These are phyloP conservation scores for Syrista parreyssii DNA, from an alignment of 2,888 invertebrate genomes.

Conservation along the genomic window DNA sequence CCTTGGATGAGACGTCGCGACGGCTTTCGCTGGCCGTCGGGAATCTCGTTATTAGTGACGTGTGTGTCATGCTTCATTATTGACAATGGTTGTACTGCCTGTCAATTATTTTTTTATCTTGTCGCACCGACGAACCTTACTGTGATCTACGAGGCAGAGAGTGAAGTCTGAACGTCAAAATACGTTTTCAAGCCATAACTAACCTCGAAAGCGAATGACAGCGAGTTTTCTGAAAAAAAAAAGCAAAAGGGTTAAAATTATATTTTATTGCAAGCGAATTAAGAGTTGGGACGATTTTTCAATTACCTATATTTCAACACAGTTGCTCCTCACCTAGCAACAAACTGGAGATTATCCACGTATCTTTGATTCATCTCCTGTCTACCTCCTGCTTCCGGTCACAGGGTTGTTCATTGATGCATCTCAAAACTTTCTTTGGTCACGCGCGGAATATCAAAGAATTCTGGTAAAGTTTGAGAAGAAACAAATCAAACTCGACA, in stretches of 20 bases:
- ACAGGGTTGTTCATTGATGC: not conserved
- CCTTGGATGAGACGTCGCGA: not conserved
- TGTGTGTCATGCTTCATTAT: not conserved
- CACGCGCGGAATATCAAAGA: not conserved
- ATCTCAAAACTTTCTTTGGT: not conserved
- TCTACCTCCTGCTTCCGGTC: not conserved
- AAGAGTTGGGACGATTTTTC: not conserved
- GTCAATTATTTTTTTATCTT: not conserved
- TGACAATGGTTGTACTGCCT: not conserved
- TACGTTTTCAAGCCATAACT: not conserved
- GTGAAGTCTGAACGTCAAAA: not conserved
- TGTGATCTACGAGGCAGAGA: not conserved
- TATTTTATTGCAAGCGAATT: not conserved
- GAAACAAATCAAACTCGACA: not conserved
- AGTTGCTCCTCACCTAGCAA: not conserved
- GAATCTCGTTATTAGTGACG: not conserved
- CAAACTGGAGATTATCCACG: not conserved
- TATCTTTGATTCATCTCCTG: not conserved
- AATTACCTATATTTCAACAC: not conserved
- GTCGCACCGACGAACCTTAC: not conserved
- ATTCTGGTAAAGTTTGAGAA: not conserved
- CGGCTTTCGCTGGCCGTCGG: not conserved
- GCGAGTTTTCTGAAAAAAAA: not conserved
- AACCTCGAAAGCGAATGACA: not conserved
- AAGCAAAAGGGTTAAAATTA: not conserved